Percentiles rank a stretch among this genome's conserved stretches.
phyloP scores from a whole-genome alignment of 2,797 vertebrate species.

The Petrocephalus schoutedeni region DNA sequence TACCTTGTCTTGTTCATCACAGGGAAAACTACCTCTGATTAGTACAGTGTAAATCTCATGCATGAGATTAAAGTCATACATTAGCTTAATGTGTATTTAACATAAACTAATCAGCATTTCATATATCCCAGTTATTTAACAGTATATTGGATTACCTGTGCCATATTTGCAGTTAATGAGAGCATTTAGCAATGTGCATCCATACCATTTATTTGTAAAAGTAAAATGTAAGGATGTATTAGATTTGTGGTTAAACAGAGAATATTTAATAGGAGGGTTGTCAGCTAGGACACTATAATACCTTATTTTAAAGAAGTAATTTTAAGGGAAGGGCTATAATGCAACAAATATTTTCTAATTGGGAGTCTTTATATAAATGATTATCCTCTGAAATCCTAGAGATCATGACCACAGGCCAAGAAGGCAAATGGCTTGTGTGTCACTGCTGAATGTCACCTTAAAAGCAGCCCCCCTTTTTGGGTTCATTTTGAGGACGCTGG shows the following conservation, averaged over 20 bases:
- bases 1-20: not conserved
- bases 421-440: not conserved
- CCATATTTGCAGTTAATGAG: not conserved
- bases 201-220: not conserved
- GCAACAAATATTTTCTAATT: not conserved
- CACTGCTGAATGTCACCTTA: not conserved
- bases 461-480: not conserved
- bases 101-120: not conserved
- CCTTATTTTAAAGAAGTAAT: not conserved
- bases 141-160: not conserved
- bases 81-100: not conserved
- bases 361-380: not conserved
- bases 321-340: not conserved
- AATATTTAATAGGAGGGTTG: not conserved
- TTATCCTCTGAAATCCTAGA: not conserved
- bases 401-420: not conserved
- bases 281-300: not conserved
- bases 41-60: slow-evolving; percentile 1
- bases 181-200: not conserved
- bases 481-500: not conserved
- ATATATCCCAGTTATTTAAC: not conserved
- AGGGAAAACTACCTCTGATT: not conserved
- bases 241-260: not conserved
- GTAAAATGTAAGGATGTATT: not conserved
- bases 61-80: not conserved